Base-by-base conservation (phyloP, 2,113 vertebrate genomes). In the Drymodes brunneopygia region DNA sequence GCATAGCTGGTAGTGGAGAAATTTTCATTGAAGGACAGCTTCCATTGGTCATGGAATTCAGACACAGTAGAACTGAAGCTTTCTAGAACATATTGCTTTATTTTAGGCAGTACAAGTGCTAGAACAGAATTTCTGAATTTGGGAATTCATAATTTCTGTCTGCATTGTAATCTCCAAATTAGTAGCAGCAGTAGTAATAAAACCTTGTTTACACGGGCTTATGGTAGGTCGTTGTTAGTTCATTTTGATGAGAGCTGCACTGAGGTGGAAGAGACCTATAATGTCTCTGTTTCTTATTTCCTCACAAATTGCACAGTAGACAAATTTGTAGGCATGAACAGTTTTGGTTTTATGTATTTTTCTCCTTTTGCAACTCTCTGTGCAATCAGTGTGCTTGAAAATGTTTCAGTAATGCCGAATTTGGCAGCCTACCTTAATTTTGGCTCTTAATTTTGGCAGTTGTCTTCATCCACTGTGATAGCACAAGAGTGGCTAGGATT, bases 361-460 rank as follows among this genome's bases (percentile, higher is more conserved):
- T 48, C 20, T 18, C 17, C 0, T 1, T 62, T 81, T 91, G 20
- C 24, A 58, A 10, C 31, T 85, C 31, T 85, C 38, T 73, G 8
- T 69, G n/a, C 22, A 61, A 78, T 62, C 47, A 42, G 12, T 66
- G 9, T 56, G 40, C 44, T 93, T 90, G 58, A 86, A 93, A 90
- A 66, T 35, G 51, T 51, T 86, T 93, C 67, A 67, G 15, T 73
- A 77, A 57, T 58, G 20, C 33, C 75, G 64, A 70, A 50, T 94
- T 91, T 94, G 51, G 71, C 66, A 95, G 38, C 19, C 15, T 56
- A 7, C 29, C 82, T 74, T 69, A 75, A 44, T 87, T 89, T 71
- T 86, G 82, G 29, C 50, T 83, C 15, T 88, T 50, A 31, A 45
- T 77, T 92, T 86, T 86, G 83, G 69, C 72, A 94, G 31, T 65